Percentiles rank a stretch among this genome's conserved stretches.
Evolutionary conservation across 2,113 vertebrate species (phyloP).

Genomic region (Platichthys stellatus): DNA sequence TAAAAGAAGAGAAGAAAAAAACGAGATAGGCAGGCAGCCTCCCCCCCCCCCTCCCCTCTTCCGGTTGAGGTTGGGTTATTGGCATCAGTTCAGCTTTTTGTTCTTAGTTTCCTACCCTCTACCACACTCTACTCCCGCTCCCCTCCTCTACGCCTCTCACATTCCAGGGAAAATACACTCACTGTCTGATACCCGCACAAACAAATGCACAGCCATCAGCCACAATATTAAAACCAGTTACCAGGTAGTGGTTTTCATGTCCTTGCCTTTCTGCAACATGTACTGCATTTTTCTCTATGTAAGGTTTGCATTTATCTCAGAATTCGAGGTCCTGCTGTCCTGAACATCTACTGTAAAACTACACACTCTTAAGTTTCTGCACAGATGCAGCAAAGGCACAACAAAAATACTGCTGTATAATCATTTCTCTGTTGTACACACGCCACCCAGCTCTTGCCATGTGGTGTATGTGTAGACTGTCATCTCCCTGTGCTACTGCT

Average conservation of each 20-base stretch:
- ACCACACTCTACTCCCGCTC: conserved; percentile 50
- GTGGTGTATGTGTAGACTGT: conserved; percentile 4
- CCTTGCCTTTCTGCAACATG: background rate
- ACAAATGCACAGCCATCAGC: conserved; percentile 7
- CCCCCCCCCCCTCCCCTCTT: conserved; percentile 13
- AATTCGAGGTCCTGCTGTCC: background rate
- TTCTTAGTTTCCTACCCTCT: conserved; percentile 68
- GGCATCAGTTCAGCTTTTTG: conserved; percentile 77
- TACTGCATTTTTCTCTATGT: background rate
- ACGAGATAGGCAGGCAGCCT: conserved; percentile 25
- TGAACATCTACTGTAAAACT: background rate
- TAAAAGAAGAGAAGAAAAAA: conserved; percentile 26
- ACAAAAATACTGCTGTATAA: background rate
- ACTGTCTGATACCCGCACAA: conserved; percentile 50
- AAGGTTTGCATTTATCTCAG: background rate
- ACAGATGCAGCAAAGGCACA: background rate
- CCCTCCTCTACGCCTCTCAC: conserved; percentile 41
- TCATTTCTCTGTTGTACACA: background rate
- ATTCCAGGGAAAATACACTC: conserved; percentile 48
- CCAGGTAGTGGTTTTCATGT: background rate
- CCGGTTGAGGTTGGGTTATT: conserved; percentile 64
- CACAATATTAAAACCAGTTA: background rate
- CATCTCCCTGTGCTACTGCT: conserved; percentile 56
- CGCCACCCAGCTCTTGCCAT: conserved; percentile 10
- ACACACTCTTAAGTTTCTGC: background rate